phyloP scores from a whole-genome alignment of 2,113 vertebrate genomes.

The Peromyscus leucopus region DNA sequence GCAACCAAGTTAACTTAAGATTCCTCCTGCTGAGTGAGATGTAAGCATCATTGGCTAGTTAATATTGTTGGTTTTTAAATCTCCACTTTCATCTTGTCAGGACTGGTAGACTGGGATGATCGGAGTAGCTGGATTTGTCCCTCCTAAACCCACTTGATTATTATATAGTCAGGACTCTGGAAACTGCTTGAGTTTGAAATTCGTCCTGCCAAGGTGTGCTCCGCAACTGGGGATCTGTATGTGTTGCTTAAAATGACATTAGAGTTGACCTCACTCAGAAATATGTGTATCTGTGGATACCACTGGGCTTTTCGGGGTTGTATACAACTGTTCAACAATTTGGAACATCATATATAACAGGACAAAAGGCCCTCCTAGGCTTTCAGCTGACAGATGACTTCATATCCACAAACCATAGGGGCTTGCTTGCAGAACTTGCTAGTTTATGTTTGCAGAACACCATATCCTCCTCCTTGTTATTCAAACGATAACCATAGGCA shows the following conservation, averaged over 20 bases:
- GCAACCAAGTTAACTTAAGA: conserved; percentile 51
- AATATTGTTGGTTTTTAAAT: conserved; percentile 62
- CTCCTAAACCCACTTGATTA: background rate
- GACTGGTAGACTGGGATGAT: background rate
- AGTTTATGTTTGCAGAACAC: conserved; percentile 26
- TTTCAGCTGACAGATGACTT: conserved; percentile 50
- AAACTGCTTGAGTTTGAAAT: background rate
- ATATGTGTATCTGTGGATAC: background rate
- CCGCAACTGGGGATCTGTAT: rapidly evolving
- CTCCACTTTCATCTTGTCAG: conserved; percentile 56
- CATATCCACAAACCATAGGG: conserved; percentile 11
- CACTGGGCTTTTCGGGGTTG: conserved; percentile 7
- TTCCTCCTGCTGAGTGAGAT: conserved; percentile 43
- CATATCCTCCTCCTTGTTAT: conserved; percentile 41
- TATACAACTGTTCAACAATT: background rate
- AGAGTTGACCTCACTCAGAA: background rate
- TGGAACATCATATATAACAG: background rate
- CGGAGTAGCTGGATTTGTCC: background rate
- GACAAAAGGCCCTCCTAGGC: background rate
- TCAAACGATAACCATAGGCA: conserved; percentile 58
- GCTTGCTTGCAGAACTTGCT: conserved; percentile 2
- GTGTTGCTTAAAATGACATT: background rate
- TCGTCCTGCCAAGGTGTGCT: background rate
- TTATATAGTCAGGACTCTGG: background rate
- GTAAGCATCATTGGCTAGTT: conserved; percentile 46